Evolutionary conservation across 2,888 invertebrate genomes (phyloP), one percentile per base, ranked within the genome.

Genomic region (Sesia apiformis): DNA sequence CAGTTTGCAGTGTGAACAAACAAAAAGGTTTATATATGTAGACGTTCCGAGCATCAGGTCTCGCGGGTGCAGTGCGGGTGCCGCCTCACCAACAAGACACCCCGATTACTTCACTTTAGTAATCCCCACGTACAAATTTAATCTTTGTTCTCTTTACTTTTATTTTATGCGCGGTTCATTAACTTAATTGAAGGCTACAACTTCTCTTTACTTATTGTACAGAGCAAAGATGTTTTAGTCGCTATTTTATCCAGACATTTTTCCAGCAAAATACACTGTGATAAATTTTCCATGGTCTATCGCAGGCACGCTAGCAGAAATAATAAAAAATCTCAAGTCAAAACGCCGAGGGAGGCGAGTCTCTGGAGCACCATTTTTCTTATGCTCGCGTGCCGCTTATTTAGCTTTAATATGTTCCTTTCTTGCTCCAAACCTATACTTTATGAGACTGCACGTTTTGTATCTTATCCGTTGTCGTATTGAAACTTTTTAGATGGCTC

Each of bases 91-190:
- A 63, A 67, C 65, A 63, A 55, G 60, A 63, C 62, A 57, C 64
- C 52, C 53, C 64, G 59, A 67, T 69, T 70, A 68, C 63, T 67
- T 51, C 60, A 61, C 55, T 60, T 64, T 62, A 67, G 65, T 67
- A 65, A 69, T 72, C 68, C 69, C 70, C 53, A 59, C 59, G 59
- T 63, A 60, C 62, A 60, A 67, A 69, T 72, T 66, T 66, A 67
- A 69, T 70, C 67, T 67, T 63, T 64, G 61, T 69, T 64, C 57
- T 56, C 63, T 57, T 58, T 58, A 61, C 58, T 67, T 60, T 51
- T 56, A 51, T 60, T 58, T 58, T 58, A 57, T 56, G 61, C 57
- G 61, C 60, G 60, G 58, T 58, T 65, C 62, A 62, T 69, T 64
- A 63, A 49, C 52, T 55, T 54, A 46, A 46, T 46, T 46, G 46